A percentile compares a stretch with the other conserved stretches of the same genome.
These are phyloP conservation scores for Furnarius figulus DNA, from an alignment of 2,113 vertebrate species.

Conservation along the genomic window DNA sequence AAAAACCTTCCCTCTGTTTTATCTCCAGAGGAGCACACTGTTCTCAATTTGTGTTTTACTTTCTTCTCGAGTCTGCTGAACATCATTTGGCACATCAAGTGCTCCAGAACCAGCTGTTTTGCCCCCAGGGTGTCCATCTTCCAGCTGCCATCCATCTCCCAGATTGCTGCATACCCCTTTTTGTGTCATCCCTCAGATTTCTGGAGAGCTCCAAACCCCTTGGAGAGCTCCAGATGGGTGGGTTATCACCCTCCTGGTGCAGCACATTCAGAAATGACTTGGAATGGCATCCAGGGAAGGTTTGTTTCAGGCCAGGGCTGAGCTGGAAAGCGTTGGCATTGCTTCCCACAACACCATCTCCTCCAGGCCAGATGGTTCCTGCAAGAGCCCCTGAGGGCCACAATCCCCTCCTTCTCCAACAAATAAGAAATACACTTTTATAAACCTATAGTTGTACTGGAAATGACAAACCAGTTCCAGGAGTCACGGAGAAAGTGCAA, in stretches of 20 bases:
- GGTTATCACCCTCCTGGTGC: background rate
- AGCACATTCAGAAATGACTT: background rate
- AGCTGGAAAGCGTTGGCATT: background rate
- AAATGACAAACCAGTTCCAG: background rate
- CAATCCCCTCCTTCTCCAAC: background rate
- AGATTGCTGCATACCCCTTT: background rate
- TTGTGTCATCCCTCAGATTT: background rate
- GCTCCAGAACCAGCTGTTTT: background rate
- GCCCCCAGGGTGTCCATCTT: background rate
- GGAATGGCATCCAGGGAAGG: background rate
- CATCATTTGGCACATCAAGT: background rate
- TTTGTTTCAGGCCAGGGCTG: background rate
- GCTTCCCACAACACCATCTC: background rate
- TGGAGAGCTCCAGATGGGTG: background rate
- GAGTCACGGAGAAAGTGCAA: background rate
- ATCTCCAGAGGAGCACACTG: background rate
- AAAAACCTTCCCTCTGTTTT: background rate
- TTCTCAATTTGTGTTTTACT: background rate
- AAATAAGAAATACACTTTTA: background rate
- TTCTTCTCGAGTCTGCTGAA: background rate
- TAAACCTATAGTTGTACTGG: background rate
- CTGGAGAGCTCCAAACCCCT: background rate
- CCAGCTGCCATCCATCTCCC: background rate
- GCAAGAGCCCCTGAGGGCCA: background rate
- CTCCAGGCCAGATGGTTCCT: fast-evolving